Conservation (phyloP, 1,140 invertebrate genomes). For the Plutomurus gul region DNA sequence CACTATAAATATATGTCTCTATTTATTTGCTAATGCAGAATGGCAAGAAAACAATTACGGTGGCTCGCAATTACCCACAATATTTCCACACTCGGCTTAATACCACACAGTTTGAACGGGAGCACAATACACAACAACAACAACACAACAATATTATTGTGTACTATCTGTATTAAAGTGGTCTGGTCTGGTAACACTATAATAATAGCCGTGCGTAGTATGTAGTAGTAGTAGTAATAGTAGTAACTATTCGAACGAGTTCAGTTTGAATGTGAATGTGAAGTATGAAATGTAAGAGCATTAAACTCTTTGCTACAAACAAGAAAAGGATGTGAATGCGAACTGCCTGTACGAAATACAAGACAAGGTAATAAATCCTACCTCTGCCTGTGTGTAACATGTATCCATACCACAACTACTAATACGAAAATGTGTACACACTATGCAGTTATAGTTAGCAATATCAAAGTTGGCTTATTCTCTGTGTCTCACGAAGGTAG, state of each 20-base stretch:
- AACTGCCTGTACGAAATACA: constrained; percentile 15
- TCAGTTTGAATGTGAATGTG: neutral
- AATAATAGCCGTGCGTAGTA: neutral
- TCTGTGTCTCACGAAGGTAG: too few species aligned
- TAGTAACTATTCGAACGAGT: neutral
- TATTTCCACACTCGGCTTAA: neutral
- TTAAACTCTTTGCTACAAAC: neutral
- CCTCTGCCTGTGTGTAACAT: too few species aligned
- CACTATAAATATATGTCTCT: neutral
- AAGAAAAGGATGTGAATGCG: constrained; percentile 9
- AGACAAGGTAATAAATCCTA: constrained; percentile 20
- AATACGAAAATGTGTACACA: too few species aligned
- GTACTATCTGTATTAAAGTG: neutral
- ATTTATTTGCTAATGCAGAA: constrained; percentile 10
- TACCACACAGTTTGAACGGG: neutral
- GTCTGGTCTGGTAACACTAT: neutral
- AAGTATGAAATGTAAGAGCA: neutral
- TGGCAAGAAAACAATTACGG: neutral
- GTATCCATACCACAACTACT: too few species aligned
- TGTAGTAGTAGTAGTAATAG: neutral
- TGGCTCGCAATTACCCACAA: neutral
- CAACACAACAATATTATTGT: neutral
- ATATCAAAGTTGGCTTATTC: too few species aligned
- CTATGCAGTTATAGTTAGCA: too few species aligned
- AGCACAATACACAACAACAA: neutral